Evolutionary conservation across 2,113 vertebrate genomes (phyloP).

Genomic region (Ramphastos sulfuratus): DNA sequence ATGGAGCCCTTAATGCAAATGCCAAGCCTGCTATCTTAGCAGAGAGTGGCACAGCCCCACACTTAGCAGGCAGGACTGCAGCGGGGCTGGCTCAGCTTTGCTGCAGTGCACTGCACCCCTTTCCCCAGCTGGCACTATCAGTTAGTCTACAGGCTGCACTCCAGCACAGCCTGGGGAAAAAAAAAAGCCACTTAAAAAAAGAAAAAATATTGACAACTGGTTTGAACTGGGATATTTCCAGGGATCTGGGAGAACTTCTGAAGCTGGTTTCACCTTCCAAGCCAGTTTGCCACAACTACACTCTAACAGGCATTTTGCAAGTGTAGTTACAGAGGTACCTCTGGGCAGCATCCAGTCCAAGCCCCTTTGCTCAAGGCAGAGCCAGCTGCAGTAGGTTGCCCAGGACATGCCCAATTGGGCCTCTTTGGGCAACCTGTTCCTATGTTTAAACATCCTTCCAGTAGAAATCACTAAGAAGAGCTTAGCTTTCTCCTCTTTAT

Average conservation of each 20-base stretch:
- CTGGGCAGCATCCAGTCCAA: not conserved
- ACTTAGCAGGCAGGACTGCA: not conserved
- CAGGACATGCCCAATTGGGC: not conserved
- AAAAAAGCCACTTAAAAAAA: not conserved
- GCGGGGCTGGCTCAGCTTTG: not conserved
- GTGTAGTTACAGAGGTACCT: not conserved
- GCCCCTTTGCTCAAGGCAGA: not conserved
- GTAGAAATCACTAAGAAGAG: not conserved
- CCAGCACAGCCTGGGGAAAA: not conserved
- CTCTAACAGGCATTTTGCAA: not conserved
- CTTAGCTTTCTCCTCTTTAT: not conserved
- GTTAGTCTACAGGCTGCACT: not conserved
- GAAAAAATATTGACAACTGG: not conserved
- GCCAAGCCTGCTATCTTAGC: not conserved
- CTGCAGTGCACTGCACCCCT: not conserved
- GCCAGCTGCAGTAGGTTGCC: not conserved
- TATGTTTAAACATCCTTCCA: not conserved
- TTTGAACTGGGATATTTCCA: not conserved
- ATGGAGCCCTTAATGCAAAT: not conserved
- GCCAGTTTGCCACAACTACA: not conserved
- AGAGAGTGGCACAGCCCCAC: not conserved
- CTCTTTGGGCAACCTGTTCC: not conserved
- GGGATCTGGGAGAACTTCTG: not conserved
- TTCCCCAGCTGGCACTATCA: not conserved
- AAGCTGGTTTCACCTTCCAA: not conserved